Base-by-base conservation (phyloP, 2,888 invertebrate species). In the Yponomeuta sedellus region DNA sequence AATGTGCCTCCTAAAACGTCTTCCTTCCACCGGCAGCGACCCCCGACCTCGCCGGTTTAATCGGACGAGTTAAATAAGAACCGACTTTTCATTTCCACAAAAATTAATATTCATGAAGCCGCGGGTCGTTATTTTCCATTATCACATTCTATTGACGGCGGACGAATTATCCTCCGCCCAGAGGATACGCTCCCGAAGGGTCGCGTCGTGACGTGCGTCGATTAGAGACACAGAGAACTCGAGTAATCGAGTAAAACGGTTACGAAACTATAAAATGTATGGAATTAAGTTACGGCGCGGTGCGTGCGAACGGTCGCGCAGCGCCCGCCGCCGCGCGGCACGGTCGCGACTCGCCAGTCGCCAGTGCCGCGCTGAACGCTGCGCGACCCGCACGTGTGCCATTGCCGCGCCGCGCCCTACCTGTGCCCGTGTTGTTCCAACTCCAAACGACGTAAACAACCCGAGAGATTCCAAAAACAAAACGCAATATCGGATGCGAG, bases 201-300 rank as follows among this genome's bases (percentile, higher is more conserved):
- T 87, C 86, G 86, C 86, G 85, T 87, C 86, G 86, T 86, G 87
- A 86, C 85, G 84, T 81, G 83, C 85, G 84, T 81, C 83, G 82
- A 85, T 85, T 85, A 83, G 82, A 84, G 44, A 16, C 16, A 52
- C 44, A 77, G 85, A 77, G 85, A 74, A 78, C 80, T 80, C 79
- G 80, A 76, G 83, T 86, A 87, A 87, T 87, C 85, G 80, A 86
- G 82, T 85, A 82, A 85, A 80, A 82, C 81, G 81, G 81, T 90
- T 88, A 87, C 89, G 87, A 88, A 89, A 90, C 83, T 87, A 86
- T 86, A 86, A 86, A 86, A 52, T 52, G 85, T 86, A 86, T 84
- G 82, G 86, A 85, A 83, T 87, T 87, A 86, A 86, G 87, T 90
- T 88, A 85, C 85, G 85, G 83, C 82, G 80, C 75, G 78, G 80